A percentile compares a stretch with the other conserved stretches of the same genome.
These are phyloP conservation scores for Saccostrea cuccullata DNA, from an alignment of 1,140 invertebrate species.

Conservation along the genomic window DNA sequence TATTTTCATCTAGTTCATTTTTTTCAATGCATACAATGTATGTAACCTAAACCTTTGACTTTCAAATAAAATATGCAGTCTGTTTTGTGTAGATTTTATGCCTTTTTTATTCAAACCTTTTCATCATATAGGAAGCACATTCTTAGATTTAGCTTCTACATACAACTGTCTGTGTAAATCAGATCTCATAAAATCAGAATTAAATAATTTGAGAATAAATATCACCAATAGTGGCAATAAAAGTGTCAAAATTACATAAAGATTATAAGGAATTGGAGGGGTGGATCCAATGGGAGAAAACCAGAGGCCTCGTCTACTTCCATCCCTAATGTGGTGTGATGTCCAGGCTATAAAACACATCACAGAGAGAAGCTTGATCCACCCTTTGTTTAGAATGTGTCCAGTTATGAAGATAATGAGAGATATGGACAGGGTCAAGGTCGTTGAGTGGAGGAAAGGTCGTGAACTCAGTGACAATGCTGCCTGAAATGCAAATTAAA, in stretches of 20 bases:
- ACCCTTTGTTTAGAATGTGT: neutral
- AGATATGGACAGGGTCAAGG: conserved; percentile 58
- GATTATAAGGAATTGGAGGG: conserved; percentile 38
- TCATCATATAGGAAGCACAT: neutral
- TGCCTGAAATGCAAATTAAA: conserved; percentile 58
- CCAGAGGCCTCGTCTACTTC: conserved; percentile 69
- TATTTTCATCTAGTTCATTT: too few species aligned
- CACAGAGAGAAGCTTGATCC: conserved; percentile 44
- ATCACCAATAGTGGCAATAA: neutral
- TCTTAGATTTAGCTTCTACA: neutral
- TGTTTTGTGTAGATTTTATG: too few species aligned
- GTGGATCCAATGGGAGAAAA: conserved; percentile 68
- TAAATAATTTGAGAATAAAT: neutral
- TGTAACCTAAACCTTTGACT: too few species aligned
- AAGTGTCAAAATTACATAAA: neutral
- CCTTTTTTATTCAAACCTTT: neutral
- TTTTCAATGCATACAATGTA: too few species aligned
- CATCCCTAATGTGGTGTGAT: conserved; percentile 74
- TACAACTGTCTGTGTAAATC: neutral
- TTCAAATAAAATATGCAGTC: too few species aligned
- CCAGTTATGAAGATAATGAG: conserved; percentile 48
- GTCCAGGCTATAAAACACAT: conserved; percentile 65
- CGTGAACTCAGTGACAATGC: conserved; percentile 62
- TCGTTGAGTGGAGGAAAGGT: conserved; percentile 71
- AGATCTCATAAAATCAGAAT: neutral